A percentile compares a stretch with the other conserved stretches of the same genome.
phyloP scores from a whole-genome alignment of 2,113 vertebrate genomes.

The Engraulis encrasicolus region DNA sequence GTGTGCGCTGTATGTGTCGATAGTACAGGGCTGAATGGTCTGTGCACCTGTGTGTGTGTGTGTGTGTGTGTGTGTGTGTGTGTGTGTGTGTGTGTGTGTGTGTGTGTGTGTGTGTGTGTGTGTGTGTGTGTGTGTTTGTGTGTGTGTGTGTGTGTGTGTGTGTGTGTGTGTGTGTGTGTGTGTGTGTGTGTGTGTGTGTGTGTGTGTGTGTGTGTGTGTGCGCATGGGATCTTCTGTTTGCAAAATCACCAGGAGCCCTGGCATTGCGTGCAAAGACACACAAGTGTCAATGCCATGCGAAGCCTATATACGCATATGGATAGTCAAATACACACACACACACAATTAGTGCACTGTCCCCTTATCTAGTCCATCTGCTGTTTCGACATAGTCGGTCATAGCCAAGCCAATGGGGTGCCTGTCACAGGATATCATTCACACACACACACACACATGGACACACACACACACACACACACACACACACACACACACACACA shows the following conservation, averaged over 20 bases:
- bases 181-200: not conserved
- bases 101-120: no score
- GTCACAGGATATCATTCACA: not conserved
- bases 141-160: no score
- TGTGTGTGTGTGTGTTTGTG: no score
- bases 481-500: no score
- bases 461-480: no score
- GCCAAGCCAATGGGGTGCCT: not conserved
- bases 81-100: no score
- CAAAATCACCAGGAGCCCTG: no score
- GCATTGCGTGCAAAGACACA: not conserved
- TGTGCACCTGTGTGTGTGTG: not conserved
- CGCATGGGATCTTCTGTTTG: not conserved
- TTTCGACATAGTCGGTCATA: not conserved
- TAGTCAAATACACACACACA: not conserved
- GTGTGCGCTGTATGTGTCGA: no score
- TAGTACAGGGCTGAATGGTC: not conserved
- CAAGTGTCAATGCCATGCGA: not conserved
- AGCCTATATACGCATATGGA: not conserved
- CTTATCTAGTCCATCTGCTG: not conserved
- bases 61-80: no score
- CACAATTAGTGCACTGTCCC: not conserved
- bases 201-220: not conserved
- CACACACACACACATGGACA: no score
- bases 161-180: not conserved